Conservation (phyloP, 2,113 vertebrate genomes). For the Gobius niger region DNA sequence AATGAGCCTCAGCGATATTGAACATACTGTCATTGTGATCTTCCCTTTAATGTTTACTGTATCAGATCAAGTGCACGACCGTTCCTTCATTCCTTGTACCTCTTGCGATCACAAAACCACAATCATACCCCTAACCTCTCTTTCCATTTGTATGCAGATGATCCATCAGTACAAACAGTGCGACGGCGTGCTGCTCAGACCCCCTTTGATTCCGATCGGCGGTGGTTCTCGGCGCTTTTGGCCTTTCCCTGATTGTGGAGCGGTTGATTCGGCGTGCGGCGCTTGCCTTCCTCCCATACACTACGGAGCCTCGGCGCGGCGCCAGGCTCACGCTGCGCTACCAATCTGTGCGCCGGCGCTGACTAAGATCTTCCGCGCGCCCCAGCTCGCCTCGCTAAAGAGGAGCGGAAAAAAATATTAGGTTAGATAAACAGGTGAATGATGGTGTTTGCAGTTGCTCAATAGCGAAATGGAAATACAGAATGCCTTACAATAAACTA, state of each 20-base stretch:
- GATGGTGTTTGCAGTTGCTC: background rate
- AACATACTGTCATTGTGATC: no score
- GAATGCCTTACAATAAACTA: no score
- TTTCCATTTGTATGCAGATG: background rate
- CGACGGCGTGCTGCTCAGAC: background rate
- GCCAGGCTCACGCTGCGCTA: conserved; percentile 59
- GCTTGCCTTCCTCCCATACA: conserved; percentile 22
- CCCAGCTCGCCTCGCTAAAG: conserved; percentile 17
- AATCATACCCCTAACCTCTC: background rate
- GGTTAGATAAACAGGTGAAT: conserved; percentile 2
- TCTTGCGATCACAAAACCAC: no score
- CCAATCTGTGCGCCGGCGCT: conserved; percentile 73
- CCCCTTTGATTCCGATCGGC: background rate
- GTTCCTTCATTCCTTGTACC: no score
- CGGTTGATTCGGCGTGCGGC: background rate
- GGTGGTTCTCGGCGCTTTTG: background rate
- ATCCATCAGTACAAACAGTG: background rate
- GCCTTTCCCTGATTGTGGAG: background rate
- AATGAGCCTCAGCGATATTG: no score
- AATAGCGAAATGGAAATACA: background rate
- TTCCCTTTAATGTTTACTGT: no score
- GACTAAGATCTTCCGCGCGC: conserved; percentile 53
- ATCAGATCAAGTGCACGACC: no score
- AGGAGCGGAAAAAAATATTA: conserved; percentile 24
- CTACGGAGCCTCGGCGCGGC: conserved; percentile 19